phyloP scores from a whole-genome alignment of 2,797 vertebrate species.

The Hafferia zeledoni region DNA sequence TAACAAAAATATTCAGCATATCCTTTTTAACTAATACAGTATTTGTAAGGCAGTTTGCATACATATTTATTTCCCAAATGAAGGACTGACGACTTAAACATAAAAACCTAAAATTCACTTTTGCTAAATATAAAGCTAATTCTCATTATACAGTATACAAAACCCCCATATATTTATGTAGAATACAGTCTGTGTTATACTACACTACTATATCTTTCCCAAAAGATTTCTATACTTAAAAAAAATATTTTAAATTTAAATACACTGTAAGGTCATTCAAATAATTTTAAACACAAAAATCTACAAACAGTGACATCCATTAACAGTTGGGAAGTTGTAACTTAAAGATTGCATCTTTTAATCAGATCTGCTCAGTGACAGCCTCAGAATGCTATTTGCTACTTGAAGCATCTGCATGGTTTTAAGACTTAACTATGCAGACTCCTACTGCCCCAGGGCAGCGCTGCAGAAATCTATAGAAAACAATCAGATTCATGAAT shows the following conservation, averaged over 20 bases:
- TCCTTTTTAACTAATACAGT: not conserved
- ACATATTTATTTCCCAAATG: slow-evolving; percentile 24
- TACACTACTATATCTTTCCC: not conserved
- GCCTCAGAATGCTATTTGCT: not conserved
- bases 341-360: not conserved
- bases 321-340: slow-evolving; percentile 33
- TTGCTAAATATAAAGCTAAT: slow-evolving; percentile 47
- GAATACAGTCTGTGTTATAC: slow-evolving; percentile 42
- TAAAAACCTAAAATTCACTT: slow-evolving; percentile 55
- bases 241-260: slow-evolving; percentile 38
- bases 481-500: not conserved
- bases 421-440: slow-evolving; percentile 6
- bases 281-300: slow-evolving; percentile 54
- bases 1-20: not conserved
- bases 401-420: not conserved
- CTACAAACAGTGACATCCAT: slow-evolving; percentile 55
- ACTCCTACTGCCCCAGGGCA: not conserved
- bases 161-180: not conserved
- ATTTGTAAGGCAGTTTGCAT: slow-evolving; percentile 18
- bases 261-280: slow-evolving; percentile 22
- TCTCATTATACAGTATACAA: slow-evolving; percentile 49
- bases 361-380: not conserved
- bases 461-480: not conserved
- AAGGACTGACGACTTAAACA: slow-evolving; percentile 22
- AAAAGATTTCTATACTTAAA: slow-evolving; percentile 5